phyloP scores from a whole-genome alignment of 2,888 invertebrate species.

The Cerceris rybyensis region DNA sequence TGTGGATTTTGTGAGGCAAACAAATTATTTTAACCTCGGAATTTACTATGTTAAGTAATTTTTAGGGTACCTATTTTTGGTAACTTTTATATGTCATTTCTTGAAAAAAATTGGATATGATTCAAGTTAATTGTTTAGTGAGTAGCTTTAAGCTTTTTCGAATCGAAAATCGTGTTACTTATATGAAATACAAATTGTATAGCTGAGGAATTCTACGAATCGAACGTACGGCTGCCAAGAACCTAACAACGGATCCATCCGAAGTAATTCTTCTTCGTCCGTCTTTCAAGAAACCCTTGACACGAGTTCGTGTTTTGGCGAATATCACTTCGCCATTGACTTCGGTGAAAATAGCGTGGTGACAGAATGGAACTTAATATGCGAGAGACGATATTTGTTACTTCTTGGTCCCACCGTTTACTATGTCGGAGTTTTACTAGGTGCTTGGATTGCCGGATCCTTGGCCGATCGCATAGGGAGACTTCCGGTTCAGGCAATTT shows the following conservation, averaged over 20 bases:
- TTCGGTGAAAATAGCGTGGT: slow-evolving; percentile 72
- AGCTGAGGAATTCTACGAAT: slow-evolving; percentile 61
- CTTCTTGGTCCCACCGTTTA: slow-evolving; percentile 78
- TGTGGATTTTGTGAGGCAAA: too few species aligned
- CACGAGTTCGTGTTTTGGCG: slow-evolving; percentile 52
- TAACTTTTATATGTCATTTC: too few species aligned
- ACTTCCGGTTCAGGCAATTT: slow-evolving; percentile 79
- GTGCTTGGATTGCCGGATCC: slow-evolving; percentile 80
- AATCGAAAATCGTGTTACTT: too few species aligned
- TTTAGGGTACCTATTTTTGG: too few species aligned
- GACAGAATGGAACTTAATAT: slow-evolving; percentile 81
- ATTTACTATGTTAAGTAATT: too few species aligned
- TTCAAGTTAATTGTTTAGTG: too few species aligned
- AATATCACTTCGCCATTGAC: slow-evolving; percentile 70
- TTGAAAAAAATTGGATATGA: too few species aligned
- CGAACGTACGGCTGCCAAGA: slow-evolving; percentile 65
- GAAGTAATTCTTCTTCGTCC: slow-evolving; percentile 52
- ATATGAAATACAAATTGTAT: slow-evolving; percentile 15
- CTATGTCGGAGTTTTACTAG: slow-evolving; percentile 80
- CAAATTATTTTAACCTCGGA: too few species aligned
- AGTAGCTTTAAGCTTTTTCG: too few species aligned
- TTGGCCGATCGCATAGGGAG: slow-evolving; percentile 81
- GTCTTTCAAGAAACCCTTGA: slow-evolving; percentile 38
- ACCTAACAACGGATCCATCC: slow-evolving; percentile 42
- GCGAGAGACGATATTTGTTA: slow-evolving; percentile 76